Evolutionary conservation across 2,797 vertebrate species (phyloP), one percentile per base, ranked within the genome.

Genomic region (Agapornis canus): DNA sequence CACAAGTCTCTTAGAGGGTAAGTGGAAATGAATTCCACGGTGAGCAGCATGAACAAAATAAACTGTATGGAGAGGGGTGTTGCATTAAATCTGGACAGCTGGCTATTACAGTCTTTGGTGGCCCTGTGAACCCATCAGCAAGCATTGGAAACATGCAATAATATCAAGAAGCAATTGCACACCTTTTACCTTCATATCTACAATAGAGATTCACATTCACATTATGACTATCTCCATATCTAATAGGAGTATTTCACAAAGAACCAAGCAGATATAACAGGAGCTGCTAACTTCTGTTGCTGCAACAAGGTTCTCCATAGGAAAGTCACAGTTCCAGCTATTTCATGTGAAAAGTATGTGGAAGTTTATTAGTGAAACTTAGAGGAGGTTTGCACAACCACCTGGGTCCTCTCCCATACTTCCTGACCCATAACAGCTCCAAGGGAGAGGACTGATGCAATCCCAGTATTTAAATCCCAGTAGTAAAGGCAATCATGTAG

Each of bases 311-410:
- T 37, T 85, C 39, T 81, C 57, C 43, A 68, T 5, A 87, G 35
- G 59, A 93, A 73, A 56, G n/a, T 64, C 9, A 6, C 13, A 75
- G 48, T n/a, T 27, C 10, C 49, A 92, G n/a, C 45, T 89, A 27
- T 54, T 82, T 71, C 3, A 54, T 75, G 73, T 68, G 42, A 75
- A 68, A 92, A 68, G 42, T 57, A 65, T 77, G 68, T 82, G 31
- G 40, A 87, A 85, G 22, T 77, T 78, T 52, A 60, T 54, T 71
- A 54, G n/a, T 61, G 79, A 87, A 61, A 91, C 43, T 37, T 61
- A 42, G 16, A 90, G 60, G 29, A 86, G 80, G n/a, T 76, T 90
- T 86, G 51, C 45, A 59, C 68, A 90, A 65, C 43, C 31, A 87
- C 19, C 51, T 65, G 37, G 18, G 48, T 77, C 43, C 71, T 86